Percentiles rank a stretch among this genome's conserved stretches.
Evolutionary conservation across 2,888 invertebrate species (phyloP).

Genomic region (Colostygia pectinataria): DNA sequence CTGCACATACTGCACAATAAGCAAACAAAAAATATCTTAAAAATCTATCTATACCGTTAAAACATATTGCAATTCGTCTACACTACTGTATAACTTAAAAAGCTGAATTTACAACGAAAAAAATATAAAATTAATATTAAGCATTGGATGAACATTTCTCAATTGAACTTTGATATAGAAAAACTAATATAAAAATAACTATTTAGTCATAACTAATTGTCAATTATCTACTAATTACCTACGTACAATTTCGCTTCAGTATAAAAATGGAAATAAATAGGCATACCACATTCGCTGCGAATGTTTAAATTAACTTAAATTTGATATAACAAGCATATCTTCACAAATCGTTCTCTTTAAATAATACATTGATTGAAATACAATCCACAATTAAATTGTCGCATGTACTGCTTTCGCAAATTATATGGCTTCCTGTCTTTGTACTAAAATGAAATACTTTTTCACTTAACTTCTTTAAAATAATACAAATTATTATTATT

Average conservation of each 20-base stretch:
- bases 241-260: conserved; percentile 65
- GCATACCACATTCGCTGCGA: conserved; percentile 73
- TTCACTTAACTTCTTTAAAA: conserved; percentile 17
- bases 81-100: conserved; percentile 58
- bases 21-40: conserved; percentile 34
- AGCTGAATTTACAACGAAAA: conserved; percentile 73
- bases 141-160: conserved; percentile 38
- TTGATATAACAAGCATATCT: conserved; percentile 41
- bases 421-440: conserved; percentile 66
- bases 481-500: conserved; percentile 15
- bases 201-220: conserved; percentile 67
- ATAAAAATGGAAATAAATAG: conserved; percentile 77
- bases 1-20: too few species aligned
- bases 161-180: conserved; percentile 45
- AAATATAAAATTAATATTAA: conserved; percentile 45
- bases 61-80: conserved; percentile 70
- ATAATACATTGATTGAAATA: conserved; percentile 42
- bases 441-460: conserved; percentile 59
- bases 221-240: conserved; percentile 63
- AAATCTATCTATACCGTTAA: conserved; percentile 45
- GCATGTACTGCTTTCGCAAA: conserved; percentile 57
- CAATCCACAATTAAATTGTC: conserved; percentile 74
- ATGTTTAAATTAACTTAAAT: conserved; percentile 64
- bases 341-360: conserved; percentile 19
- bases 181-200: conserved; percentile 39